Evolutionary conservation across 2,797 vertebrate species (phyloP).

Genomic region (Cheirogaleus major): DNA sequence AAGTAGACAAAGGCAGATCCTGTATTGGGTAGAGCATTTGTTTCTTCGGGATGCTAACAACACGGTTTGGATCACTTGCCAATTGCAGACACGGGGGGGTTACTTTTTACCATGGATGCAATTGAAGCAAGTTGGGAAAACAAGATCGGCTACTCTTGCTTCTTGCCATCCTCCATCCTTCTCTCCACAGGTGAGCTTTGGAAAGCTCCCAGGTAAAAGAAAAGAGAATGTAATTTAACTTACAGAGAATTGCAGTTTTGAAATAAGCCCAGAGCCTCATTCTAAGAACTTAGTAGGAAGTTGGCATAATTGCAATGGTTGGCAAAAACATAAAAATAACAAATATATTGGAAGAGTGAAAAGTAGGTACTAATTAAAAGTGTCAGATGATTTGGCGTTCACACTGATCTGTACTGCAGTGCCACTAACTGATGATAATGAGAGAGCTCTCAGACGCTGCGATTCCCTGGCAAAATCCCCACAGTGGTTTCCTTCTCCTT

Average conservation of each 20-base stretch:
- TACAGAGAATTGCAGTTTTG: not conserved
- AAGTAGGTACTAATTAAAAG: not conserved
- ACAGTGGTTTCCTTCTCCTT: not conserved
- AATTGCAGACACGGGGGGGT: not conserved
- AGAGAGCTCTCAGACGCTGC: not conserved
- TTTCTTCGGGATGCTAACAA: not conserved
- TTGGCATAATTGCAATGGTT: not conserved
- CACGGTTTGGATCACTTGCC: not conserved
- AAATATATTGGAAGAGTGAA: not conserved
- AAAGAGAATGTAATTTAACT: not conserved
- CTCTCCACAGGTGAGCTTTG: not conserved
- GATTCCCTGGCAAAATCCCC: not conserved
- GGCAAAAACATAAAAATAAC: slow-evolving; percentile 14
- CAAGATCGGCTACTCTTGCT: not conserved
- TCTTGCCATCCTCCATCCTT: not conserved
- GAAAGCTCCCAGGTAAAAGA: not conserved
- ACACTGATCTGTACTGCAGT: not conserved
- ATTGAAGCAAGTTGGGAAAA: not conserved
- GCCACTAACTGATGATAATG: not conserved
- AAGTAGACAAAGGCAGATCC: rapidly evolving
- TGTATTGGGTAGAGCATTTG: not conserved
- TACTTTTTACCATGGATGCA: not conserved
- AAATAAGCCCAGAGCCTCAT: not conserved
- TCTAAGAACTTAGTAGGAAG: slow-evolving; percentile 42
- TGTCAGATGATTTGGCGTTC: not conserved